phyloP scores from a whole-genome alignment of 2,797 vertebrate species.

The Myiothlypis coronata region DNA sequence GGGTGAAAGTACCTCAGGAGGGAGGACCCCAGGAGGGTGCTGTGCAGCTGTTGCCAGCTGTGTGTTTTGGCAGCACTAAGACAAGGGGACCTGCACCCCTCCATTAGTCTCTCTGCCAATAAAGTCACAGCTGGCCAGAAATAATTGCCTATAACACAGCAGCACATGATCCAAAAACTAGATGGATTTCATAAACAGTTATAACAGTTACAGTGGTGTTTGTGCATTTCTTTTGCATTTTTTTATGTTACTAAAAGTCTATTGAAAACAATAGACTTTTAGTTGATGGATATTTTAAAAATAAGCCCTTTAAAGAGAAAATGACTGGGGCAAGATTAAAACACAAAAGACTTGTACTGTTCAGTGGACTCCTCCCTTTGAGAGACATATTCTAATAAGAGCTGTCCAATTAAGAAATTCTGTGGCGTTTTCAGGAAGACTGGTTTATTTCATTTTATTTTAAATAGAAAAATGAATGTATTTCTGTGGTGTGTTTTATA shows the following conservation, averaged over 20 bases:
- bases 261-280: no score
- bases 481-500: background rate
- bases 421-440: background rate
- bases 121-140: background rate
- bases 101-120: accelerated
- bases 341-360: background rate
- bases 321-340: background rate
- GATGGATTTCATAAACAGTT: background rate
- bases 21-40: background rate
- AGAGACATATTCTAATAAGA: background rate
- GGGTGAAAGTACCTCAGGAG: background rate
- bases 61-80: background rate
- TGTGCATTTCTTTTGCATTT: background rate
- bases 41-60: background rate
- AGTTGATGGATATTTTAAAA: background rate
- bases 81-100: background rate
- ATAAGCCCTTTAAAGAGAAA: background rate
- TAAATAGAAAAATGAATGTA: background rate
- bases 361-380: background rate
- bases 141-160: background rate
- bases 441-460: background rate
- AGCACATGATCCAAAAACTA: background rate
- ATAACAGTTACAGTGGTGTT: background rate
- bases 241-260: background rate
- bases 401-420: background rate